phyloP scores from a whole-genome alignment of 1,140 invertebrate genomes.

The Drosophila pandora region DNA sequence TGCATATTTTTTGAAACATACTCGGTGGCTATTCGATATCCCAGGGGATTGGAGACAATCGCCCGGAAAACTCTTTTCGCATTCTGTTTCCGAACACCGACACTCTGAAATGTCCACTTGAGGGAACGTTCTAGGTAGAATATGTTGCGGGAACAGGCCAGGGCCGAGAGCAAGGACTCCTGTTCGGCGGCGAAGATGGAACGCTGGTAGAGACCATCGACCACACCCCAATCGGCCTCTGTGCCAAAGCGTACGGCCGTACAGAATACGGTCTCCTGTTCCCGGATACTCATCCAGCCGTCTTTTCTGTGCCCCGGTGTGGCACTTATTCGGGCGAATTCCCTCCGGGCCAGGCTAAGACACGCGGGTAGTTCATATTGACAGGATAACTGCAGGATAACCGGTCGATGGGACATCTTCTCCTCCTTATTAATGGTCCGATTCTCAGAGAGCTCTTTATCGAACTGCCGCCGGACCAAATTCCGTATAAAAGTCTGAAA shows the following conservation, averaged over 20 bases:
- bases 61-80: conserved; percentile 1
- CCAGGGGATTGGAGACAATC: background rate
- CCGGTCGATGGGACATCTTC: conserved; percentile 7
- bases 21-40: background rate
- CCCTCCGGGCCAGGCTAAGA: conserved; percentile 1
- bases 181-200: conserved; percentile 12
- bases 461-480: conserved; percentile 3
- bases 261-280: conserved; percentile 13
- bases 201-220: conserved; percentile 1
- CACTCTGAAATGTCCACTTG: background rate
- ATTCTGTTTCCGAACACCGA: conserved; percentile 3
- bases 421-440: background rate
- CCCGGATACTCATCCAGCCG: conserved; percentile 13
- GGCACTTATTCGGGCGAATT: background rate
- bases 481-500: conserved; percentile 7
- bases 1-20: background rate
- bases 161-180: conserved; percentile 3
- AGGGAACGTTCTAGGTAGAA: background rate
- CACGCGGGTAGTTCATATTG: conserved; percentile 17
- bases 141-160: conserved; percentile 12
- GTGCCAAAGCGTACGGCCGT: conserved; percentile 12
- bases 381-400: conserved; percentile 10
- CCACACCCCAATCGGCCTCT: background rate
- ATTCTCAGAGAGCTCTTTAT: background rate
- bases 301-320: background rate